These are phyloP conservation scores for Camelus bactrianus DNA, from an alignment of 2,113 vertebrate species.

Conservation along the genomic window DNA sequence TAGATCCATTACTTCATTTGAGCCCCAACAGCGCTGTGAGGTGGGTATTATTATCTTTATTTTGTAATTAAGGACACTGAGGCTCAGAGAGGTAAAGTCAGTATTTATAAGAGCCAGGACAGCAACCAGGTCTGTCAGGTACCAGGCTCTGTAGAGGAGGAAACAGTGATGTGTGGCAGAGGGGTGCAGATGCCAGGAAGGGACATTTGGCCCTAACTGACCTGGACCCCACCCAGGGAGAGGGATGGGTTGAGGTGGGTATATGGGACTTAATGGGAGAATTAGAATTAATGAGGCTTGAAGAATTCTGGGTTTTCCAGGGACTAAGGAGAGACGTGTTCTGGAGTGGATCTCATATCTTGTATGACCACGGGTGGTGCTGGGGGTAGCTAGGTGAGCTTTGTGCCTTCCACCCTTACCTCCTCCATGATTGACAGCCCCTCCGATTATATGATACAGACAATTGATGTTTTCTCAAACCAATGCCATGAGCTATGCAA, in stretches of 20 bases:
- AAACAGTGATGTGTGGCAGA: not conserved
- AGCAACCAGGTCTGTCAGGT: not conserved
- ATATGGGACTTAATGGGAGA: not conserved
- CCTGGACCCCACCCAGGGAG: not conserved
- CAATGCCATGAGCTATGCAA: not conserved
- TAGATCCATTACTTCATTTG: not conserved
- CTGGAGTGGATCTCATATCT: not conserved
- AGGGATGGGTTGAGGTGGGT: not conserved
- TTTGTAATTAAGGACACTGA: not conserved
- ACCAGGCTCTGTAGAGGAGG: not conserved
- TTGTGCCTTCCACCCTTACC: not conserved
- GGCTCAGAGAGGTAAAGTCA: constrained; percentile 12
- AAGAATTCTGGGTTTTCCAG: not conserved
- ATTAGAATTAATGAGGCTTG: not conserved
- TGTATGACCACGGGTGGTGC: not conserved
- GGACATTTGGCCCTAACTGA: not conserved
- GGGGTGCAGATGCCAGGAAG: not conserved
- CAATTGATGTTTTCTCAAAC: not conserved
- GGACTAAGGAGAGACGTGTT: not conserved
- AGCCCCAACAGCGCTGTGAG: not conserved
- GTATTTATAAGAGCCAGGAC: not conserved
- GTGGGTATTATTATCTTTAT: not conserved
- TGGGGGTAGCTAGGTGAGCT: not conserved
- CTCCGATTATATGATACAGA: not conserved
- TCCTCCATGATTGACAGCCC: not conserved